These are phyloP conservation scores for Neosalanx taihuensis DNA, from an alignment of 2,797 vertebrate species.

Conservation along the genomic window DNA sequence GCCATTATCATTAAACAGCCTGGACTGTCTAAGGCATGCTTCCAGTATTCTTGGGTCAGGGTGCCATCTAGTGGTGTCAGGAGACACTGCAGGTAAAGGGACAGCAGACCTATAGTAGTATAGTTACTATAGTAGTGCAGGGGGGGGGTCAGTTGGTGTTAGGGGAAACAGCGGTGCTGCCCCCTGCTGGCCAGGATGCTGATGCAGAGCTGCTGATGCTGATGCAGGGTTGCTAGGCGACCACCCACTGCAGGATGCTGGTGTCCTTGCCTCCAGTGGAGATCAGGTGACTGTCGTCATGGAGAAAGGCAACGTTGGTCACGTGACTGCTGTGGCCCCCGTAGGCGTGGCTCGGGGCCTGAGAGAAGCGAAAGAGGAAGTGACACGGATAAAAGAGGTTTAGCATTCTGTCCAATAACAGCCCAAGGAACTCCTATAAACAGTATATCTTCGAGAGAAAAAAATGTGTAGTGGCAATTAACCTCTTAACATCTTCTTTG, in stretches of 20 bases:
- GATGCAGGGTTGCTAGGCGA: slow-evolving; percentile 60
- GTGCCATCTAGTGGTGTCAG: slow-evolving; percentile 59
- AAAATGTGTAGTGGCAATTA: too few species aligned
- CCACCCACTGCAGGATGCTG: slow-evolving; percentile 86
- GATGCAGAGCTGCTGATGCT: slow-evolving; percentile 29
- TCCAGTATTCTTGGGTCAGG: slow-evolving; percentile 41
- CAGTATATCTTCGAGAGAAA: too few species aligned
- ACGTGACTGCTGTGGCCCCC: slow-evolving; percentile 93
- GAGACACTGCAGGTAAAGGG: slow-evolving; percentile 46
- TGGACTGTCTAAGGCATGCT: slow-evolving; percentile 61
- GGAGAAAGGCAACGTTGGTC: slow-evolving; percentile 88
- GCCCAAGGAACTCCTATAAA: background rate
- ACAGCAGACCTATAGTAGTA: slow-evolving; percentile 49
- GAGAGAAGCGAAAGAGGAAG: slow-evolving; percentile 10
- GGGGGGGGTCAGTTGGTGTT: slow-evolving; percentile 19
- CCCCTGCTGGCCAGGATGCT: slow-evolving; percentile 62
- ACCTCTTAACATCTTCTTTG: background rate
- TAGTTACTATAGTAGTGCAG: too few species aligned
- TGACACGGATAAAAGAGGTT: background rate
- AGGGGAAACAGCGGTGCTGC: slow-evolving; percentile 71
- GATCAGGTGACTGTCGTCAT: slow-evolving; percentile 80
- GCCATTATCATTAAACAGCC: slow-evolving; percentile 35
- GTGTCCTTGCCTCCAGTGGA: slow-evolving; percentile 89
- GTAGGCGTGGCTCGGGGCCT: slow-evolving; percentile 84
- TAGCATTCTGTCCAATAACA: background rate